These are phyloP conservation scores for Hemichromis elongatus DNA, from an alignment of 2,113 vertebrate species.

Conservation along the genomic window DNA sequence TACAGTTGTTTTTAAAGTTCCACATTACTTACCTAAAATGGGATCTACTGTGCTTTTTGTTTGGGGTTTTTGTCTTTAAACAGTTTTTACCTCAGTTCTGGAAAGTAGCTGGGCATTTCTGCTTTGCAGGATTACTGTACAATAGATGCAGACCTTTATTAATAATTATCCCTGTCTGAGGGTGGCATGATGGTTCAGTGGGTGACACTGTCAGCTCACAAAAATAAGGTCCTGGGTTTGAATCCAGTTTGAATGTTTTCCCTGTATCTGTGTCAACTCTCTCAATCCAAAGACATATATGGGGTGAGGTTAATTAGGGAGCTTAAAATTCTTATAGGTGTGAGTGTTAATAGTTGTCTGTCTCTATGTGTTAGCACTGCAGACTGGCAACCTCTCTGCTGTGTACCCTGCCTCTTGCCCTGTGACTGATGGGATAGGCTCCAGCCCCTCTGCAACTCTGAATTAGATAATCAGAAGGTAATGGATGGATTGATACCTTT, in stretches of 20 bases:
- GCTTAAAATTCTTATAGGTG: background rate
- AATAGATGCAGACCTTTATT: background rate
- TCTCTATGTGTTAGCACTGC: background rate
- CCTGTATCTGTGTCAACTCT: background rate
- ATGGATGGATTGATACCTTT: no score
- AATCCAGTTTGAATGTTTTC: background rate
- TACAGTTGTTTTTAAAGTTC: background rate
- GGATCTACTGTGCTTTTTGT: background rate
- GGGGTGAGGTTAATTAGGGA: background rate
- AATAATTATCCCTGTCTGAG: background rate
- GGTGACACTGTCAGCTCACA: background rate
- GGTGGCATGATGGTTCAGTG: background rate
- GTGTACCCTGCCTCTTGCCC: background rate
- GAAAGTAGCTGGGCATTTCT: background rate
- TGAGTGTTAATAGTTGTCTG: background rate
- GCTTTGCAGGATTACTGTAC: background rate
- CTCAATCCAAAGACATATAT: background rate
- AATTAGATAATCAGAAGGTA: no score
- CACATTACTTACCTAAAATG: background rate
- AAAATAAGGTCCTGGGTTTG: background rate
- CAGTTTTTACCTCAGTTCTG: background rate
- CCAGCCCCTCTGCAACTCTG: no score
- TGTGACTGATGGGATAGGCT: no score
- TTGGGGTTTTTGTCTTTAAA: background rate
- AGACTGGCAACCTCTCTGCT: background rate